Base-by-base conservation (phyloP, 2,888 invertebrate species). In the Ectropis crepuscularia region DNA sequence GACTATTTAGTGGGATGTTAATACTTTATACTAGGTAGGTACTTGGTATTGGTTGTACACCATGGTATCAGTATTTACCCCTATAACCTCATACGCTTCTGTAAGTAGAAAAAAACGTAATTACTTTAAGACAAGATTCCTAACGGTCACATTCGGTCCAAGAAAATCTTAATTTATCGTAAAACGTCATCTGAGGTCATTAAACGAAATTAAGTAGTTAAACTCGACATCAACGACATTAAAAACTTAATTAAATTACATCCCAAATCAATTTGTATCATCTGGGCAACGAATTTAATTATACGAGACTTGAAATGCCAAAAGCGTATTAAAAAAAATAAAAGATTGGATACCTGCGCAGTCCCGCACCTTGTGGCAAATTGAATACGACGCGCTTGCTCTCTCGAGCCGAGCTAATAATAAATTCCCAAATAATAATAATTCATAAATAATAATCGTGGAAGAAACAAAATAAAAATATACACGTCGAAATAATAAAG, bases 391-490 rank as follows among this genome's bases (percentile, higher is more conserved):
- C 86, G 89, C 85, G 90, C 89, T 88, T 86, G 87, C 86, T 87
- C 87, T 81, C 81, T 76, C 57, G 71, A 86, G 83, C 83, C 57
- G 70, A 86, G 83, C 83, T 90, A 90, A 92, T 92, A 92, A 92
- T 92, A 92, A 88, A 89, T 88, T 87, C 86, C 83, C 89, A 90
- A 92, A 92, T 91, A 92, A 92, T 92, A 92, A 92, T 92, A 92
- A 92, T 92, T 90, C 90, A 92, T 92, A 92, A 90, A 92, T 92
- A 92, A 92, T 92, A 92, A 92, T 90, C 91, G 87, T 87, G 87
- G 79, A 80, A 78, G 86, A 86, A 85, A 86, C 82, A 89, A 92
- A 91, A 92, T 90, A 91, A 92, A 88, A 91, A 89, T 88, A 89
- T 88, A 87, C 90, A 90, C 88, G 87, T 88, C 89, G 87, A 89